Conservation (phyloP, 1,140 invertebrate genomes). For the Drosophila littoralis region DNA sequence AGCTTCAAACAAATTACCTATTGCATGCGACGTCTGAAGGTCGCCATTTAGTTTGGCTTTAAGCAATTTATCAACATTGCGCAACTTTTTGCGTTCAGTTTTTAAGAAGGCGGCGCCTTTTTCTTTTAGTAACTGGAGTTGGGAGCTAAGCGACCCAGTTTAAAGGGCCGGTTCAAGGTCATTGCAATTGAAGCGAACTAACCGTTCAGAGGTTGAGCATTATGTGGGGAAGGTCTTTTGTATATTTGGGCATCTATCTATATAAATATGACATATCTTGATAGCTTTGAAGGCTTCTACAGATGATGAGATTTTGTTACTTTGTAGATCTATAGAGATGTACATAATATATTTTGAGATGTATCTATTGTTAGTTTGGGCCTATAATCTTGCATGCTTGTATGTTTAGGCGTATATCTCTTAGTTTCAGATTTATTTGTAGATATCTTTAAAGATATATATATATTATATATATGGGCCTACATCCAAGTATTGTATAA, state of each 20-base stretch:
- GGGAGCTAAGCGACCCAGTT: conserved; percentile 17
- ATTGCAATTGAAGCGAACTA: conserved; percentile 16
- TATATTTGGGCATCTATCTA: no score
- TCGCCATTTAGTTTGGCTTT: conserved; percentile 23
- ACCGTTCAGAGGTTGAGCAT: not conserved
- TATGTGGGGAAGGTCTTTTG: not conserved
- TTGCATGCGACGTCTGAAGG: conserved; percentile 46
- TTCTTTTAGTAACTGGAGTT: conserved; percentile 12
- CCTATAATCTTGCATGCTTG: no score
- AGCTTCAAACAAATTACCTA: conserved; percentile 15
- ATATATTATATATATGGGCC: no score
- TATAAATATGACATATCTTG: no score
- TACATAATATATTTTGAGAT: not conserved
- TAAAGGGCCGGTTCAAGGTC: conserved; percentile 48
- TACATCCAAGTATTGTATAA: no score
- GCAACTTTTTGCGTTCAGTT: conserved; percentile 20
- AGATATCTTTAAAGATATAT: no score
- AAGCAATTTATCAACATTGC: conserved; percentile 29
- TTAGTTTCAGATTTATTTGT: no score
- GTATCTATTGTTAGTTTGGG: not conserved
- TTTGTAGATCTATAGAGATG: no score
- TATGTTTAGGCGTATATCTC: no score
- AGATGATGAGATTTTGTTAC: no score
- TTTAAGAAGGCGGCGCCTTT: conserved; percentile 7
- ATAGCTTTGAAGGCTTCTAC: no score